Evolutionary conservation across 2,888 invertebrate species (phyloP), one percentile per base, ranked within the genome.

Genomic region (Mantis religiosa): DNA sequence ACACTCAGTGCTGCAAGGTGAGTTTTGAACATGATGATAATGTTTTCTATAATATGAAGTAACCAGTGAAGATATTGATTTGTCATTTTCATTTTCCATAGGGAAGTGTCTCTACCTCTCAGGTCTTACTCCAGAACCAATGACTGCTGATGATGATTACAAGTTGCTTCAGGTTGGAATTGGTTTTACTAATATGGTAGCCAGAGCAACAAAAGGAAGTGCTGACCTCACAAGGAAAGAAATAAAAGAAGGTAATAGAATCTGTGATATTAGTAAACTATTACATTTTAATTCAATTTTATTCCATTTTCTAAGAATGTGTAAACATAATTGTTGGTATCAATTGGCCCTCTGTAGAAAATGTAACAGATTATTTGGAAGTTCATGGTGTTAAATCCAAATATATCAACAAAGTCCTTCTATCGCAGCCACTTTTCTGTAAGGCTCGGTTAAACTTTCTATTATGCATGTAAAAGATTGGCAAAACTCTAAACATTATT

Each of bases 131-230:
- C 96, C 98, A 90, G 98, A 98, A 92, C 98, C 98, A 93, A 97
- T 99, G 97, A 98, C 97, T 92, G 98, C 99, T 3, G 98, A 98
- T 92, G 99, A 99, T 93, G 99, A 99, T 94, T 97, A 97, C 93
- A 98, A 98, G 94, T 94, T 99, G 89, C 93, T 98, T 88, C 97
- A 98, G 93, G 97, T 97, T 93, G 99, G 99, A 90, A 99, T 99
- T 92, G 99, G 99, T 7, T 99, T 99, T 94, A 99, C 99, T 91
- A 99, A 99, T 94, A 99, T 99, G 96, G 99, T 99, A 90, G 95
- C 97, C 91, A 95, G 99, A 90, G 98, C 99, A 88, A 98, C 99
- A 1, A 98, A 98, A 94, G 99, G 99, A 91, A 98, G 98, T 92
- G 98, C 98, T 2, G 99, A 99, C 95, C 95, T 99, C 90, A 98